Base-by-base conservation (phyloP, 2,797 vertebrate genomes). In the Mallotus villosus region DNA sequence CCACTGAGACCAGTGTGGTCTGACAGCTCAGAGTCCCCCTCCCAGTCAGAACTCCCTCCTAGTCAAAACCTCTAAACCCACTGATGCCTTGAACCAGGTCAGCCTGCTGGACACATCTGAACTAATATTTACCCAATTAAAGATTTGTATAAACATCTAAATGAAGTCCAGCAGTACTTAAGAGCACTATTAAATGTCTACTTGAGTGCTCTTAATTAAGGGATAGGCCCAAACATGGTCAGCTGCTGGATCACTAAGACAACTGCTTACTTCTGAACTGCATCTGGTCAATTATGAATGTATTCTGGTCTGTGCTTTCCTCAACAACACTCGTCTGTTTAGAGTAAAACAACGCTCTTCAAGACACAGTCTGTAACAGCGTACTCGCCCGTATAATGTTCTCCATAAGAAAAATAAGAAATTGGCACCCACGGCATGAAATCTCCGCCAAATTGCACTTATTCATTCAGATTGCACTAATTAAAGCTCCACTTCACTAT, bases 111-210 rank as follows among this genome's bases (percentile, higher is more conserved):
- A 93, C 93, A 93, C 92, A 93, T 94, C 91, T 90, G 79, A 89
- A 91, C 82, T 90, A 91, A 94, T 93, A 94, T 94, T 95, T 93
- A 94, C 92, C 85, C 90, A 92, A 90, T 90, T 78, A 89, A 89
- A 86, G 89, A 92, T 86, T 90, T 90, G 88, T 90, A 90, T 92
- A 94, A 94, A 94, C 90, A 93, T 87, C 83, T 88, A 82, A 85
- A 93, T 89, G 58, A 73, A 77, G 66, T 66, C 8, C 51, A 79
- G 81, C 34, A 32, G 68, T 37, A 75, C 58, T 76, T 74, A 76
- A 67, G 72, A 67, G 69, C 27, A 41, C 59, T 70, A 70, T 60
- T 74, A 78, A 72, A 78, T 78, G 34, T 11, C 41, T 16, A 77
- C 72, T 74, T 32, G 62, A 77, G 70, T 63, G 75, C 60, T 55